phyloP scores from a whole-genome alignment of 1,140 invertebrate genomes.

The Pygmarrhopalites habei region DNA sequence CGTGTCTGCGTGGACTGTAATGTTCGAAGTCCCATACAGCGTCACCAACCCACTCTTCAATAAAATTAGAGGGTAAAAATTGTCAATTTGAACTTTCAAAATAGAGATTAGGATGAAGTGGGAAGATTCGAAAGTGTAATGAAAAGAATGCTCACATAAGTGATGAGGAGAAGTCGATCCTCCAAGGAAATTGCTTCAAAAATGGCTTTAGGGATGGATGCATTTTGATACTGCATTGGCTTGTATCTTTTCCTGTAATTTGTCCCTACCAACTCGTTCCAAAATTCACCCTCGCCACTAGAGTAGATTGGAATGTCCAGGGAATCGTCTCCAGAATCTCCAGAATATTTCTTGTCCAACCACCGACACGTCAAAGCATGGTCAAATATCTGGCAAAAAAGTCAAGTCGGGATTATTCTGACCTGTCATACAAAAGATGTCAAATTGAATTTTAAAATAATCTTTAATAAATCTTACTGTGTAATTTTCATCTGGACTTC shows the following conservation, averaged over 20 bases:
- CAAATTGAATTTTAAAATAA: too few relatives aligned
- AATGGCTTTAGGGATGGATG: not conserved
- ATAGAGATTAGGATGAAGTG: too few relatives aligned
- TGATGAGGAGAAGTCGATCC: slow-evolving; percentile 21
- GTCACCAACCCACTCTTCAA: slow-evolving; percentile 13
- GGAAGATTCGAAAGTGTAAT: too few relatives aligned
- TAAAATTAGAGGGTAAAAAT: too few relatives aligned
- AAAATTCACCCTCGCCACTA: not conserved
- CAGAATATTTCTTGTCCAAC: slow-evolving; percentile 3
- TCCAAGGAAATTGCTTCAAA: slow-evolving; percentile 17
- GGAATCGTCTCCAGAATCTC: not conserved
- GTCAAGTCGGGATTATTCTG: too few relatives aligned
- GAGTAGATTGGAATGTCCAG: not conserved
- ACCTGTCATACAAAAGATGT: too few relatives aligned
- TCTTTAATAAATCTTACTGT: too few relatives aligned
- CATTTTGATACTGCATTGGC: not conserved
- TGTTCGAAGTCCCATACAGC: slow-evolving; percentile 11
- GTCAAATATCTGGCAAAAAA: too few relatives aligned
- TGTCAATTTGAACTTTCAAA: too few relatives aligned
- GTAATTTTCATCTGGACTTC: not conserved
- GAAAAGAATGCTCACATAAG: not conserved
- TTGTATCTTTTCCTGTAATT: slow-evolving; percentile 6
- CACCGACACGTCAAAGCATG: not conserved
- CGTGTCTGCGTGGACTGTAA: not conserved
- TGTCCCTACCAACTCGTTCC: not conserved